Base-by-base conservation (phyloP, 2,797 vertebrate genomes). In the Poeciliopsis infans region DNA sequence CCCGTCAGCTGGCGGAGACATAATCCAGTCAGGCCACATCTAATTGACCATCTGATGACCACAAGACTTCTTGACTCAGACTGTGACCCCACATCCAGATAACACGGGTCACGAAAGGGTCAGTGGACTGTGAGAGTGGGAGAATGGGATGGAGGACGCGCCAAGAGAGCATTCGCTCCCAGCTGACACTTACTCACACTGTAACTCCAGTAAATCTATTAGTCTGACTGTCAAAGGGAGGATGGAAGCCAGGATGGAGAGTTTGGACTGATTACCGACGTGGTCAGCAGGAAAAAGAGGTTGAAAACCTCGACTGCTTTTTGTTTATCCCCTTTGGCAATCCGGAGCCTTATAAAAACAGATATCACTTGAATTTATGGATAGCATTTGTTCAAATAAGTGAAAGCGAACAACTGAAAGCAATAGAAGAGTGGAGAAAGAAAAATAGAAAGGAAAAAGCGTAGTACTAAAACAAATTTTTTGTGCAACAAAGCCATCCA, bases 281-380 rank as follows among this genome's bases (percentile, higher is more conserved):
- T 78, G 86, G 88, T 87, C 86, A 91, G 78, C 85, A 83, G 43
- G 89, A 74, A 85, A 76, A 66, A 57, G 55, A 84, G 86, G 89
- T 90, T 82, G 79, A 83, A 87, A 85, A 85, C 80, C 83, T 74
- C 76, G 79, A 80, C 88, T 82, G 89, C 82, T 86, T 90, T 69
- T 92, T 88, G 90, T 94, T 88, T 90, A 87, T 90, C 92, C 86
- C 85, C 79, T 83, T 84, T 88, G 87, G 90, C 87, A 88, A 81
- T 41, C 49, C 5, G 4, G 28, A 89, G 81, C 36, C 86, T 86
- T 88, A 84, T 84, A 79, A 91, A 93, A 51, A 33, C 81, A 85
- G 23, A 41, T 86, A 85, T 78, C 81, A 77, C 79, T 82, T 39
- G 39, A 86, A 91, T 89, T 88, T 79, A 88, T 85, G 74, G 68